These are phyloP conservation scores for Luperina testacea DNA, from an alignment of 2,888 invertebrate species.

Conservation along the genomic window DNA sequence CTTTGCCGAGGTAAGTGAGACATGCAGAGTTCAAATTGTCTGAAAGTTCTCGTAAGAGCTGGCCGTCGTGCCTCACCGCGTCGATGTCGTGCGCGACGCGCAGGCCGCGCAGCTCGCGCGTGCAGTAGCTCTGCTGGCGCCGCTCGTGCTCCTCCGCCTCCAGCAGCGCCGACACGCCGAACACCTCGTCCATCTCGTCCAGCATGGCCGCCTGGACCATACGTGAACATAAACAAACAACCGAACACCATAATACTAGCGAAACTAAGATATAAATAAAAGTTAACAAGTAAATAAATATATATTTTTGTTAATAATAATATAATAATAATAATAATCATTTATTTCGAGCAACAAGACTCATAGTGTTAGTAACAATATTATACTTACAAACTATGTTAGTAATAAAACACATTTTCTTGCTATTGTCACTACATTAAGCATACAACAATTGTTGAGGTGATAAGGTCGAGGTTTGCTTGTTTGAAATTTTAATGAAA, in stretches of 20 bases:
- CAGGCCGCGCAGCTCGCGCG: constrained; percentile 95
- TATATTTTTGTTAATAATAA: too few relatives aligned
- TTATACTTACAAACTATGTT: too few relatives aligned
- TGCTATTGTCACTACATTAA: too few relatives aligned
- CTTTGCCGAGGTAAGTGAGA: background rate
- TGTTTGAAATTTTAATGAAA: too few relatives aligned
- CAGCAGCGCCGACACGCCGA: constrained; percentile 96
- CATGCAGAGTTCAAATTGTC: background rate
- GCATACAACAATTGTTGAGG: too few relatives aligned
- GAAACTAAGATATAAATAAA: background rate
- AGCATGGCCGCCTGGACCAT: constrained; percentile 95
- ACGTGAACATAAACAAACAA: background rate
- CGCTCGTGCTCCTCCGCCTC: constrained; percentile 92
- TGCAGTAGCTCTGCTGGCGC: constrained; percentile 91
- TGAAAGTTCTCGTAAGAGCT: too few relatives aligned
- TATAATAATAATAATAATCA: too few relatives aligned
- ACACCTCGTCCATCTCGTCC: constrained; percentile 98
- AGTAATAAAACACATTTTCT: too few relatives aligned
- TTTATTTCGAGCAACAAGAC: too few relatives aligned
- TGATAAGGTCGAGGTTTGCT: too few relatives aligned
- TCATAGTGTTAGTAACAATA: too few relatives aligned
- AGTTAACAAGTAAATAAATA: background rate
- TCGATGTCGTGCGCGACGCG: constrained; percentile 92
- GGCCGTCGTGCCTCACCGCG: constrained; percentile 23
- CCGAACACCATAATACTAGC: background rate